Evolutionary conservation across 2,888 invertebrate genomes (phyloP), one percentile per base, ranked within the genome.

Genomic region (Cecidostiba fungosa): DNA sequence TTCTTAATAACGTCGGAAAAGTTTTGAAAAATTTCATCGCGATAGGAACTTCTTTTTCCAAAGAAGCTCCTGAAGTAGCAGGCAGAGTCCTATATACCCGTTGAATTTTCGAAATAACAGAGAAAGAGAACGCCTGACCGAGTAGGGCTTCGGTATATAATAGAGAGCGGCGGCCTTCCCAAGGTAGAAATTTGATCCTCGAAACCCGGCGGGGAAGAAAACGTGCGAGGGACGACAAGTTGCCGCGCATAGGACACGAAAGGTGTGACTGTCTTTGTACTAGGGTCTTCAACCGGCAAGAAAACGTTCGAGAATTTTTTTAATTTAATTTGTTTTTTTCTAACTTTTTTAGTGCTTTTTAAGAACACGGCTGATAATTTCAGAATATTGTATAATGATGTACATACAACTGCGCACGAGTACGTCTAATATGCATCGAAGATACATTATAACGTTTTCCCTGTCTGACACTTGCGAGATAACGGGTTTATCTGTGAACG

Each of bases 101-200:
- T 66, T 26, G 62, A 66, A 66, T 66, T 66, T 26, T 66, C 62
- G 26, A 66, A 66, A 66, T 59, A 59, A 59, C 59, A 59, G 59
- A 59, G 50, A 50, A 19, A 50, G 39, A 32, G 39, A 43, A 70
- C 10, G 16, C 19, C 4, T 43, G 54, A 10, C 54, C 3, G n/a
- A 54, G 54, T 69, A 78, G 43, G 78, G 78, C 78, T 80, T 72
- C 70, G 23, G 26, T 12, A 1, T 26, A 66, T 16, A 26, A 29
- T 26, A 66, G 59, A 66, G 59, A 26, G 62, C 29, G 26, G 54
- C 36, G 80, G 16, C 62, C 73, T 36, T 29, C 79, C 26, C 74
- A 29, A 50, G 29, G 54, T 23, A 32, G 62, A 62, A 78, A 72
- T 70, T 70, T 36, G 72, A 50, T 69, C 54, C 47, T 39, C 72